phyloP scores from a whole-genome alignment of 2,888 invertebrate species.

The Hydriomena furcata region DNA sequence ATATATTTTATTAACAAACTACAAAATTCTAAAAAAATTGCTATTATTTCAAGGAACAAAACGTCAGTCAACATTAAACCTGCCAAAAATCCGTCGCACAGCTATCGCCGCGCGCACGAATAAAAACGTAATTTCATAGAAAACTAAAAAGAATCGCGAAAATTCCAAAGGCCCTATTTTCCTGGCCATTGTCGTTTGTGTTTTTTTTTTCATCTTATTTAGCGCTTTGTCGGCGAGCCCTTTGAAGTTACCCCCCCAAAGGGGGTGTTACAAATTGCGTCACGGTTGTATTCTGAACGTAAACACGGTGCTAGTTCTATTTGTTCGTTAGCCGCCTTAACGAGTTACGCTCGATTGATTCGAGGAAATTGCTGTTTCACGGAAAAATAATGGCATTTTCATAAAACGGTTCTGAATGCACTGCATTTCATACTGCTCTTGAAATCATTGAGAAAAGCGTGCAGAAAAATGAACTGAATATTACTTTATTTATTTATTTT shows the following conservation, averaged over 20 bases:
- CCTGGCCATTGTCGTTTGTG: slow-evolving; percentile 77
- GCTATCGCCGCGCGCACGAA: slow-evolving; percentile 29
- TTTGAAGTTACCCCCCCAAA: slow-evolving; percentile 70
- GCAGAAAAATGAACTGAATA: neutral
- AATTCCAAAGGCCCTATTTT: slow-evolving; percentile 73
- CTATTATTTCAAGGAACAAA: no score
- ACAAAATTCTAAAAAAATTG: no score
- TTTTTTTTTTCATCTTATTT: slow-evolving; percentile 82
- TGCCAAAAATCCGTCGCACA: no score
- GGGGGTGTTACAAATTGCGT: slow-evolving; percentile 79
- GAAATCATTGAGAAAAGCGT: no score
- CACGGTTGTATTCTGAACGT: slow-evolving; percentile 69
- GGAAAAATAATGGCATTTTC: slow-evolving; percentile 13
- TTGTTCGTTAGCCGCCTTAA: slow-evolving; percentile 43
- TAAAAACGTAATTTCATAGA: slow-evolving; percentile 58
- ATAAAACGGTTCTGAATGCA: no score
- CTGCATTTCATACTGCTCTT: no score
- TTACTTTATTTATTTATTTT: neutral
- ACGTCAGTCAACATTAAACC: no score
- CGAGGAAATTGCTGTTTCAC: slow-evolving; percentile 23
- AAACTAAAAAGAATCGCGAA: slow-evolving; percentile 67
- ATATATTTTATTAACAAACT: no score
- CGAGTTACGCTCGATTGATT: slow-evolving; percentile 35
- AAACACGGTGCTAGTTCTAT: slow-evolving; percentile 67
- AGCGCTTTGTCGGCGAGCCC: slow-evolving; percentile 80